A percentile compares a stretch with the other conserved stretches of the same genome.
These are phyloP conservation scores for Drosophila ananassae DNA, from an alignment of 1,140 invertebrate species.

Conservation along the genomic window DNA sequence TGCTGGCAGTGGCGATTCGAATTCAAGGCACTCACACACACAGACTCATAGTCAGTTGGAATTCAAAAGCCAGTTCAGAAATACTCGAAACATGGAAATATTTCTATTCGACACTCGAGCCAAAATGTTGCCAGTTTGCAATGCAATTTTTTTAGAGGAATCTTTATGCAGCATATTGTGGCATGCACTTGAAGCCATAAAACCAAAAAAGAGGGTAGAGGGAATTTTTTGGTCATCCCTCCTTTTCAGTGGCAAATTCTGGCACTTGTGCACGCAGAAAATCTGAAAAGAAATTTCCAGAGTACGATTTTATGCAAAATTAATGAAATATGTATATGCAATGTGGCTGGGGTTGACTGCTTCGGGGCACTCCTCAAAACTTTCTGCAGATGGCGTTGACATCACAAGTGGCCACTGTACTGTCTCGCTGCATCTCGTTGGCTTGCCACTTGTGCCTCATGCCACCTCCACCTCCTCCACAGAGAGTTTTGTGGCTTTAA, in stretches of 20 bases:
- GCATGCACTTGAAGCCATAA: neutral
- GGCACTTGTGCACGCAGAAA: slow-evolving; percentile 75
- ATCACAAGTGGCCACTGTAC: slow-evolving; percentile 55
- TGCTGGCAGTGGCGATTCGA: slow-evolving; percentile 21
- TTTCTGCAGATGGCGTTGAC: slow-evolving; percentile 70
- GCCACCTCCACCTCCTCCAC: neutral
- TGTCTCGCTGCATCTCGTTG: neutral
- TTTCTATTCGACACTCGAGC: slow-evolving; percentile 44
- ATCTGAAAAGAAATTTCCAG: slow-evolving; percentile 54
- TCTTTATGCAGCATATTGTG: slow-evolving; percentile 22
- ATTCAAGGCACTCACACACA: slow-evolving; percentile 11
- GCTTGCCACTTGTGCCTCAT: slow-evolving; percentile 42
- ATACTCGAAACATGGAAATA: slow-evolving; percentile 18
- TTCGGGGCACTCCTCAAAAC: neutral
- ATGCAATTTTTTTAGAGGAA: slow-evolving; percentile 57
- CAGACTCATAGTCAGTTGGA: slow-evolving; percentile 6
- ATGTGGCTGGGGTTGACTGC: slow-evolving; percentile 8
- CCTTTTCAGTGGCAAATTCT: slow-evolving; percentile 46
- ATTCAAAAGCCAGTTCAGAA: slow-evolving; percentile 14
- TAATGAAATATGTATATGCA: slow-evolving; percentile 77
- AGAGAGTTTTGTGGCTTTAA: slow-evolving; percentile 69
- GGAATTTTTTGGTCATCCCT: slow-evolving; percentile 6
- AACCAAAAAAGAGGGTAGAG: neutral
- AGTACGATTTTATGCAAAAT: slow-evolving; percentile 65
- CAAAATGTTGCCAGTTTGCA: neutral